A percentile compares a stretch with the other conserved stretches of the same genome.
These are phyloP conservation scores for Drosophila equinoxialis DNA, from an alignment of 1,140 invertebrate genomes.

Conservation along the genomic window DNA sequence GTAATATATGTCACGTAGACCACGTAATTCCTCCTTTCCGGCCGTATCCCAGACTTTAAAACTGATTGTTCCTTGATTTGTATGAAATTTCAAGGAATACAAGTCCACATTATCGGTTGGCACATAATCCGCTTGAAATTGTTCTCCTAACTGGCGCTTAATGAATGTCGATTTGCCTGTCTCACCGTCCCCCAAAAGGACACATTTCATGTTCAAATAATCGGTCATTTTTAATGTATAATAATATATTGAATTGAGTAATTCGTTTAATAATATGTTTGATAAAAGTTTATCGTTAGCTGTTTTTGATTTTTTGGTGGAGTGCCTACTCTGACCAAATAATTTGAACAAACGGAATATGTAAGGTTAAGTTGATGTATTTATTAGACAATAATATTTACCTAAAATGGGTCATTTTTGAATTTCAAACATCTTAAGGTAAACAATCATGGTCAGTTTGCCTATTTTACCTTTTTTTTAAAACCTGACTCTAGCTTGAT, in stretches of 20 bases:
- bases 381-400: no score
- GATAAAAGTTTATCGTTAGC: no score
- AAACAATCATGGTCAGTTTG: no score
- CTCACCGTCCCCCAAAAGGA: conserved; percentile 98
- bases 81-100: conserved; percentile 97
- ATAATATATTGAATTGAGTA: neutral
- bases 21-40: conserved; percentile 99
- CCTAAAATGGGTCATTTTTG: no score
- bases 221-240: neutral
- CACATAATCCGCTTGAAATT: conserved; percentile 99
- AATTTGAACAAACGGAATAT: no score
- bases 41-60: conserved; percentile 99
- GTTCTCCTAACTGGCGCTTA: conserved; percentile 98
- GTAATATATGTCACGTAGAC: conserved; percentile 98
- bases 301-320: no score
- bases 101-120: conserved; percentile 99
- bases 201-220: conserved; percentile 91
- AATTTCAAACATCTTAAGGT: no score
- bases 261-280: no score
- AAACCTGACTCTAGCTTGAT: no score
- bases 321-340: no score
- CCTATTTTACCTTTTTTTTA: no score
- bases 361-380: no score
- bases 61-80: conserved; percentile 95
- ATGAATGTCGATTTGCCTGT: conserved; percentile 99